Conservation (phyloP, 1,140 invertebrate genomes). For the Pantala flavescens region DNA sequence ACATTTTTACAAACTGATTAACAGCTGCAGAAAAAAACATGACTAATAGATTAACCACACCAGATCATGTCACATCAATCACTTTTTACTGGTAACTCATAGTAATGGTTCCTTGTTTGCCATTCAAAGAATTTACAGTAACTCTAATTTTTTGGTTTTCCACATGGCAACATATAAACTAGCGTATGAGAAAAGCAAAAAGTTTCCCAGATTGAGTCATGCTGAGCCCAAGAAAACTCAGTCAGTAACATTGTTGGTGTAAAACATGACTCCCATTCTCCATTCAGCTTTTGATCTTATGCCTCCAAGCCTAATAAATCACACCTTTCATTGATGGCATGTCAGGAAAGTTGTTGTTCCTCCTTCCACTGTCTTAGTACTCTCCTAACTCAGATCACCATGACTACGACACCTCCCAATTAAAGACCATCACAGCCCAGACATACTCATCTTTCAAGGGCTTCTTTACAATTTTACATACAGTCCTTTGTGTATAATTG, state of each 20-base stretch:
- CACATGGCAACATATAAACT: neutral
- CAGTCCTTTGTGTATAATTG: neutral
- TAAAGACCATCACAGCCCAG: constrained; percentile 1
- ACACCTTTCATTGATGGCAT: neutral
- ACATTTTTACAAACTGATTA: neutral
- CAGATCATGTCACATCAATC: constrained; percentile 9
- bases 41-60: neutral
- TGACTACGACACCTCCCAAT: neutral
- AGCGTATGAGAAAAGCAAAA: neutral
- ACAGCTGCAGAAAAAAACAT: neutral
- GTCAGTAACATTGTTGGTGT: constrained; percentile 9
- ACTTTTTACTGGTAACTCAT: neutral
- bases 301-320: neutral
- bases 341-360: neutral
- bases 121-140: constrained; percentile 7
- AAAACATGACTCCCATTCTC: neutral
- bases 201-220: constrained; percentile 3
- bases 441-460: constrained; percentile 12
- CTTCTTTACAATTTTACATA: neutral
- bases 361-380: neutral
- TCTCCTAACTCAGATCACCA: constrained; percentile 1
- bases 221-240: constrained; percentile 1
- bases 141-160: neutral
- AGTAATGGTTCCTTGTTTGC: neutral
- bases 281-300: neutral